Conservation (phyloP, 2,113 vertebrate species). For the Emydura subglobosa region DNA sequence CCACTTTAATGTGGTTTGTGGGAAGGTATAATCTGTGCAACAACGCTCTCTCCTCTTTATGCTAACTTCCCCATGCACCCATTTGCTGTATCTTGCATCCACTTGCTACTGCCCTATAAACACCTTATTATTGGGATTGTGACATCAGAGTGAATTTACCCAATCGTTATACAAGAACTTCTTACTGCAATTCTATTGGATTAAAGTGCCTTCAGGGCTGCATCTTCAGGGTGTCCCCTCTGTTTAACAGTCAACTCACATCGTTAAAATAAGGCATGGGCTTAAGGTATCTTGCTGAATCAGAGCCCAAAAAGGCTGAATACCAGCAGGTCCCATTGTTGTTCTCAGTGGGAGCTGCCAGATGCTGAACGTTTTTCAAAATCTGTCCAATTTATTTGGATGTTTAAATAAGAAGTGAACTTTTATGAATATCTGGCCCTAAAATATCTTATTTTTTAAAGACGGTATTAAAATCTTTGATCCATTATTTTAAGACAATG, state of each 20-base stretch:
- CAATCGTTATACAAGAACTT: background rate
- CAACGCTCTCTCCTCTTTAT: background rate
- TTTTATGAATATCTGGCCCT: background rate
- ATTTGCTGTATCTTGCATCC: background rate
- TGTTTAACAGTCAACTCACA: background rate
- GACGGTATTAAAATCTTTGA: background rate
- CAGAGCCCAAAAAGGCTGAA: accelerated
- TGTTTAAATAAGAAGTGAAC: background rate
- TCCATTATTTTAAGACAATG: background rate
- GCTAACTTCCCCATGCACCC: background rate
- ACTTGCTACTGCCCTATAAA: background rate
- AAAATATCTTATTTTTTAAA: background rate
- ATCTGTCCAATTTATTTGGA: background rate
- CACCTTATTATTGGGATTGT: background rate
- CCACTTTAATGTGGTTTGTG: background rate
- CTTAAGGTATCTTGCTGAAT: accelerated
- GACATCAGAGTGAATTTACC: background rate
- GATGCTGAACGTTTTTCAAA: background rate
- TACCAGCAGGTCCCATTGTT: background rate
- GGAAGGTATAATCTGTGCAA: background rate
- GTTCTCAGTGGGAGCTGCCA: background rate
- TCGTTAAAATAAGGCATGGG: background rate
- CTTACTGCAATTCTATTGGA: background rate
- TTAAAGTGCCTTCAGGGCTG: background rate
- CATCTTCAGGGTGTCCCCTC: background rate